Conservation (phyloP, 2,888 invertebrate species). For the Diadegma fenestrale region DNA sequence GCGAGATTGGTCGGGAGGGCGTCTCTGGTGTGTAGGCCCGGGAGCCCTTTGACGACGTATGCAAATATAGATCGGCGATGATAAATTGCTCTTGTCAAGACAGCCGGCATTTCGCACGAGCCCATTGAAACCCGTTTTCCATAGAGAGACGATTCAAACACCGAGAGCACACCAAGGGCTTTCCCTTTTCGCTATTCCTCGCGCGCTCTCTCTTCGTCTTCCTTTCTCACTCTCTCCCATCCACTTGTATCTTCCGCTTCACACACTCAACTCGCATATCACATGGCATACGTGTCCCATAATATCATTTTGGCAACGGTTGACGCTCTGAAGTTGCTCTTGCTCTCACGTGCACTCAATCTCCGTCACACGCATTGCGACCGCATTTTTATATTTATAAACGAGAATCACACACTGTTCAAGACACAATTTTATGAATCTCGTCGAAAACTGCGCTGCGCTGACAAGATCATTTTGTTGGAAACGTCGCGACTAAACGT, state of each 20-base stretch:
- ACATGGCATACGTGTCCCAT: slow-evolving; percentile 75
- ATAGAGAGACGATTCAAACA: slow-evolving; percentile 64
- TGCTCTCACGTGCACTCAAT: slow-evolving; percentile 33
- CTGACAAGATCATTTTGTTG: too few species aligned
- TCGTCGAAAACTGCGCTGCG: too few species aligned
- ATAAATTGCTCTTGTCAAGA: slow-evolving; percentile 85
- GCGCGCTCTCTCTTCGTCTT: slow-evolving; percentile 62
- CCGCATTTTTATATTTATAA: not conserved
- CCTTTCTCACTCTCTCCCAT: slow-evolving; percentile 30
- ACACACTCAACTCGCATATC: slow-evolving; percentile 31
- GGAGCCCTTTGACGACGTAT: slow-evolving; percentile 83
- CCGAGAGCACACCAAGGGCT: slow-evolving; percentile 60
- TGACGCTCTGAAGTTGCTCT: slow-evolving; percentile 62
- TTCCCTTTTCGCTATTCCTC: slow-evolving; percentile 57
- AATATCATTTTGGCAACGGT: slow-evolving; percentile 82
- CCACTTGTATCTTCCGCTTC: slow-evolving; percentile 26
- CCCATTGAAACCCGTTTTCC: slow-evolving; percentile 82
- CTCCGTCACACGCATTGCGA: slow-evolving; percentile 32
- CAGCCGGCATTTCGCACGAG: slow-evolving; percentile 84
- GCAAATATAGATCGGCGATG: slow-evolving; percentile 85
- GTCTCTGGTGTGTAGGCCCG: slow-evolving; percentile 64
- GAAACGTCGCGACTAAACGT: too few species aligned
- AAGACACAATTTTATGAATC: not conserved
- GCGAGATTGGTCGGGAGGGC: slow-evolving; percentile 47
- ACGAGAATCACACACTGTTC: not conserved